These are phyloP conservation scores for Lordiphosa collinella DNA, from an alignment of 1,140 invertebrate genomes.

Conservation along the genomic window DNA sequence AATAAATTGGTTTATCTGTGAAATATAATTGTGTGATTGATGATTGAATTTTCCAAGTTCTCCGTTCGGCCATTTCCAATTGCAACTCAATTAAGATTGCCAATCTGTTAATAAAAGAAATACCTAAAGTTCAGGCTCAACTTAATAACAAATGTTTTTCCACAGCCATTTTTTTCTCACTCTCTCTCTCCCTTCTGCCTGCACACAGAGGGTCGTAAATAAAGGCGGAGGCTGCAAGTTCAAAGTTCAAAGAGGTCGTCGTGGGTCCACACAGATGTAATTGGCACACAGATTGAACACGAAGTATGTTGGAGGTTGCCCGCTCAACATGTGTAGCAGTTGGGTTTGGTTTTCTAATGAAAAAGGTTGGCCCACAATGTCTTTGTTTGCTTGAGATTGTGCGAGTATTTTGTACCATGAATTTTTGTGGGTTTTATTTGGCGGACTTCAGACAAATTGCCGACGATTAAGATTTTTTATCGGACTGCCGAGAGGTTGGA, in stretches of 20 bases:
- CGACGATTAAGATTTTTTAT: slow-evolving; percentile 68
- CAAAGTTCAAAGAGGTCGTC: slow-evolving; percentile 31
- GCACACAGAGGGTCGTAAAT: slow-evolving; percentile 25
- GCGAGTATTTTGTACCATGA: slow-evolving; percentile 19
- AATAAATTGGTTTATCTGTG: slow-evolving; percentile 19
- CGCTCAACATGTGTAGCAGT: slow-evolving; percentile 30
- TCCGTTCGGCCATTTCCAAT: slow-evolving; percentile 33
- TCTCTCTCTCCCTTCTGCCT: not conserved
- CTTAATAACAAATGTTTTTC: slow-evolving; percentile 33
- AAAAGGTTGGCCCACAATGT: slow-evolving; percentile 49
- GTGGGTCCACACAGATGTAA: slow-evolving; percentile 38
- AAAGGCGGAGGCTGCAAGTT: slow-evolving; percentile 28
- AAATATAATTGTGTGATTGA: slow-evolving; percentile 54
- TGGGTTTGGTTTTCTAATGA: slow-evolving; percentile 19
- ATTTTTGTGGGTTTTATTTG: slow-evolving; percentile 13
- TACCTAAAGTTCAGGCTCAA: slow-evolving; percentile 29
- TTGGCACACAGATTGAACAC: slow-evolving; percentile 33
- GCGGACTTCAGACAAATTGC: slow-evolving; percentile 59
- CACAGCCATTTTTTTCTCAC: slow-evolving; percentile 1
- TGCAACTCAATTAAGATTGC: slow-evolving; percentile 71
- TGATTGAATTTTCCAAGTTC: slow-evolving; percentile 17
- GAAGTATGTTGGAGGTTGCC: not conserved
- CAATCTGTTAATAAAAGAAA: slow-evolving; percentile 50
- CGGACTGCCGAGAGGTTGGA: slow-evolving; percentile 25
- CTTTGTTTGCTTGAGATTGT: slow-evolving; percentile 29